A percentile compares a stretch with the other conserved stretches of the same genome.
phyloP scores from a whole-genome alignment of 2,888 invertebrate species.

The Apamea crenata region DNA sequence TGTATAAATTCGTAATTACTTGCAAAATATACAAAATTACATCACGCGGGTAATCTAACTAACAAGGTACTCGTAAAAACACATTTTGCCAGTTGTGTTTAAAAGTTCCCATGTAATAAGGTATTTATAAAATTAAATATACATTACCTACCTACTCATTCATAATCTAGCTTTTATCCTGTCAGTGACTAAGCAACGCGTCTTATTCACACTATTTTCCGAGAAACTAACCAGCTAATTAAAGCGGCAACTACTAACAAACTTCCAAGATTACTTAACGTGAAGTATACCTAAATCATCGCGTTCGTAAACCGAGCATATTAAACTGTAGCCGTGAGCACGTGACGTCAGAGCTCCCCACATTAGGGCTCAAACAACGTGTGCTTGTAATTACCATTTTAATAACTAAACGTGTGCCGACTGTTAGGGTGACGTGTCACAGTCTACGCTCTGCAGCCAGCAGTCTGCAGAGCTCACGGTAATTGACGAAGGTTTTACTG shows the following conservation, averaged over 20 bases:
- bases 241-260: conserved; percentile 29
- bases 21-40: not conserved
- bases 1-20: not conserved
- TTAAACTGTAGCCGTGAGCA: conserved; percentile 50
- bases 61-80: not conserved
- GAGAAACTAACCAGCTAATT: conserved; percentile 39
- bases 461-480: conserved; percentile 12
- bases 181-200: not conserved
- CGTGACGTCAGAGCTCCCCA: conserved; percentile 50
- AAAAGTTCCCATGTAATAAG: too few species aligned
- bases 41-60: not conserved
- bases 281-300: conserved; percentile 54
- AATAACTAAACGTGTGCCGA: conserved; percentile 60
- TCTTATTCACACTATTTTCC: conserved; percentile 26
- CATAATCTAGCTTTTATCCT: not conserved
- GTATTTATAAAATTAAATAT: not conserved
- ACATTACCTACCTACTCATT: not conserved
- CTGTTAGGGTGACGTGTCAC: conserved; percentile 43
- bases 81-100: not conserved
- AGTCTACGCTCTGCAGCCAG: conserved; percentile 17
- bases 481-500: conserved; percentile 28
- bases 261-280: conserved; percentile 57
- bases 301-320: conserved; percentile 51
- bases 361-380: conserved; percentile 61
- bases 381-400: conserved; percentile 66